Evolutionary conservation across 2,888 invertebrate genomes (phyloP).

Genomic region (Uropetala carovei): DNA sequence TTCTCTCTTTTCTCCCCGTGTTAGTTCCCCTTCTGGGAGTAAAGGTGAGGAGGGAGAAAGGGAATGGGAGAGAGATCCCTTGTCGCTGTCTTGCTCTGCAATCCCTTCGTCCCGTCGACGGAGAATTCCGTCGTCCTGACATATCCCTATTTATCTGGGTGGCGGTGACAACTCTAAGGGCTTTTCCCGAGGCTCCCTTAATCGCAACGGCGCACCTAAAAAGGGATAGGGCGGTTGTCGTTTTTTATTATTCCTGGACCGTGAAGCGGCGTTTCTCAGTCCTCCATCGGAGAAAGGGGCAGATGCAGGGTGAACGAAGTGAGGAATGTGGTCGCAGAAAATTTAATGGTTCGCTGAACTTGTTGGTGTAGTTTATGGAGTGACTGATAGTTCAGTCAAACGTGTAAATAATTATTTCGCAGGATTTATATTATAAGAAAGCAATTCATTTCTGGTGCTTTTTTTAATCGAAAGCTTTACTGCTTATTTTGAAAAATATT

Average conservation of each 20-base stretch:
- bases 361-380: too few relatives aligned
- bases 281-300: too few relatives aligned
- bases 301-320: too few relatives aligned
- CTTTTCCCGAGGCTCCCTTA: neutral
- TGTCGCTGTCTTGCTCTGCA: neutral
- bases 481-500: too few relatives aligned
- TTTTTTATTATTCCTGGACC: too few relatives aligned
- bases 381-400: too few relatives aligned
- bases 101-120: neutral
- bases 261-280: neutral
- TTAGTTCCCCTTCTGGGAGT: neutral
- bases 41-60: neutral
- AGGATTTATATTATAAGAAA: too few relatives aligned
- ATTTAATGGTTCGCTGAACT: too few relatives aligned
- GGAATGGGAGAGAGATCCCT: neutral
- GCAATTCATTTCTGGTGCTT: too few relatives aligned
- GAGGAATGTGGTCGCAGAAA: too few relatives aligned
- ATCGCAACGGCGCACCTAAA: neutral
- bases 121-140: neutral
- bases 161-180: neutral
- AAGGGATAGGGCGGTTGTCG: neutral
- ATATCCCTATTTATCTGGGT: conserved; percentile 19
- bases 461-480: too few relatives aligned
- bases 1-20: neutral
- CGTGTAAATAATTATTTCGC: too few relatives aligned